phyloP scores from a whole-genome alignment of 2,797 vertebrate species.

The Sebastes cheni region DNA sequence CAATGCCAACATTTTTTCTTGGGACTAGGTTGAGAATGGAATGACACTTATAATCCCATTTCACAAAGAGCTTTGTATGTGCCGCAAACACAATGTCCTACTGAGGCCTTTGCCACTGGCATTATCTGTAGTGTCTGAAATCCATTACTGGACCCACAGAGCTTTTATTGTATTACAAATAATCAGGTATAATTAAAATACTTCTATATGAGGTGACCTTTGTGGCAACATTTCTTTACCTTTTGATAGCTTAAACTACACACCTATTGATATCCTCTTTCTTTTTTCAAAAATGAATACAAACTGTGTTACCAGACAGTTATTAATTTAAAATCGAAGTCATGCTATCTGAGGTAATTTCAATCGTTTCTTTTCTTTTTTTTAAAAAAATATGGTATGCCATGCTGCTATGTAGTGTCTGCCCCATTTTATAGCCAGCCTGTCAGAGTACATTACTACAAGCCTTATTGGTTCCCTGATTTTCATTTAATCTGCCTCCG shows the following conservation, averaged over 20 bases:
- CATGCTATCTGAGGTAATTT: constrained; percentile 1
- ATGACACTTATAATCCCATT: constrained; percentile 21
- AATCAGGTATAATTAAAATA: constrained; percentile 28
- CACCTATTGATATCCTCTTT: neutral
- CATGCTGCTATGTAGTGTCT: constrained; percentile 52
- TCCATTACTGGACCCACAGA: constrained; percentile 8
- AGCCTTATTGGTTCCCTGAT: constrained; percentile 86
- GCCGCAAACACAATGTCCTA: constrained; percentile 8
- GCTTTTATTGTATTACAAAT: constrained; percentile 20
- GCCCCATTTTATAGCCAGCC: constrained; percentile 69
- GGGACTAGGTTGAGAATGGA: neutral
- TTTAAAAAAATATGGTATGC: constrained; percentile 5
- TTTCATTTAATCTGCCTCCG: constrained; percentile 85
- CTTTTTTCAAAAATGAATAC: neutral
- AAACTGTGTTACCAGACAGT: neutral
- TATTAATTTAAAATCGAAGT: constrained; percentile 8
- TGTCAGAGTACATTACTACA: constrained; percentile 83
- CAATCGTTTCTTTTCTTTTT: neutral
- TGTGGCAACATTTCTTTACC: neutral
- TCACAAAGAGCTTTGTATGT: constrained; percentile 5
- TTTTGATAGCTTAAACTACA: neutral
- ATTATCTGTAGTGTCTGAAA: constrained; percentile 32
- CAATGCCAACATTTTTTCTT: neutral
- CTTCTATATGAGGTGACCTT: neutral
- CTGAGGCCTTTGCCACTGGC: neutral